These are phyloP conservation scores for Stenodema calcarata DNA, from an alignment of 2,888 invertebrate genomes.

Conservation along the genomic window DNA sequence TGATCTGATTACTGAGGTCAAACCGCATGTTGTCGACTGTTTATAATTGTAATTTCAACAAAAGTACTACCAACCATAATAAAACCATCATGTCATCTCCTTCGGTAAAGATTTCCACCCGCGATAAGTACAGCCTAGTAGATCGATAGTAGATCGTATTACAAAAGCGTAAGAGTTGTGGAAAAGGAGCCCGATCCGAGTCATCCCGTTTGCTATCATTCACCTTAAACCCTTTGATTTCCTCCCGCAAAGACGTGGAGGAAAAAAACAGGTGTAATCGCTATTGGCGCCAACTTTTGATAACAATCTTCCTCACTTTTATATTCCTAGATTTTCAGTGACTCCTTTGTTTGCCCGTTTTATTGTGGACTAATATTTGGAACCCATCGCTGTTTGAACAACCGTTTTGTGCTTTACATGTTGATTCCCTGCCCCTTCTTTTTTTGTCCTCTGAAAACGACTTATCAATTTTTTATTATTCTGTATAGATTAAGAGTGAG, in stretches of 20 bases:
- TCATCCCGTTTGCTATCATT: not conserved
- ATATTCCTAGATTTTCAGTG: constrained; percentile 42
- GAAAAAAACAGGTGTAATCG: not conserved
- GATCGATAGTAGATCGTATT: too few species aligned
- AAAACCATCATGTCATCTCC: too few species aligned
- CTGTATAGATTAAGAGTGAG: not conserved
- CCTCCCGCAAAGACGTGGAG: not conserved
- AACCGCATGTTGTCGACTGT: too few species aligned
- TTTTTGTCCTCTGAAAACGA: not conserved
- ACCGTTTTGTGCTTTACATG: constrained; percentile 24
- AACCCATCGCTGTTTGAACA: constrained; percentile 9
- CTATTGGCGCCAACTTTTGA: constrained; percentile 41
- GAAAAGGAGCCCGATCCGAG: not conserved
- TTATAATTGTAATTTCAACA: too few species aligned
- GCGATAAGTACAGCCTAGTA: too few species aligned
- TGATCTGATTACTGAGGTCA: too few species aligned
- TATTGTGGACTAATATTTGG: constrained; percentile 48
- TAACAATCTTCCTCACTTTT: constrained; percentile 36
- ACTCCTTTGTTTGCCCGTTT: constrained; percentile 33
- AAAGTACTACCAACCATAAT: too few species aligned
- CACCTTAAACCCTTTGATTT: not conserved
- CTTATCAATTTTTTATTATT: not conserved
- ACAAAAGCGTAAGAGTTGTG: too few species aligned
- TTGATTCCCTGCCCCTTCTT: not conserved
- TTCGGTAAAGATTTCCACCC: too few species aligned